These are phyloP conservation scores for Alviniconcha marisindica DNA, from an alignment of 1,140 invertebrate genomes.

Conservation along the genomic window DNA sequence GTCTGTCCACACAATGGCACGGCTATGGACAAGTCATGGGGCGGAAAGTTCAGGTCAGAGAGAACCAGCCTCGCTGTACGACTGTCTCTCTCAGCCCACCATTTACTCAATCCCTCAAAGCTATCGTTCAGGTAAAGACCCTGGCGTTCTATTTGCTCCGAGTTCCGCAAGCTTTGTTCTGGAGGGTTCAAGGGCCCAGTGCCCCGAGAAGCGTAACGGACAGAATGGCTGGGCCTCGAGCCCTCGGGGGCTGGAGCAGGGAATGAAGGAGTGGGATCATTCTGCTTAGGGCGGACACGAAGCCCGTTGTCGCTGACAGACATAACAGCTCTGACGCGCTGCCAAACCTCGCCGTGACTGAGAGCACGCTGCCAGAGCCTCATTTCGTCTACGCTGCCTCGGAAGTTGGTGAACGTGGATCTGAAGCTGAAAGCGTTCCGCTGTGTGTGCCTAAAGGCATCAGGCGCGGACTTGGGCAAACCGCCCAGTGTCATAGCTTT, in stretches of 20 bases:
- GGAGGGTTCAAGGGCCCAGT: too few relatives aligned
- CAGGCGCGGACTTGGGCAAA: slow-evolving; percentile 40
- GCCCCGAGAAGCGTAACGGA: too few relatives aligned
- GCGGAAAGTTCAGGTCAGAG: slow-evolving; percentile 38
- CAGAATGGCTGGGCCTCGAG: too few relatives aligned
- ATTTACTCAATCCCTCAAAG: slow-evolving; percentile 50
- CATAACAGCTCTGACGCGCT: background rate
- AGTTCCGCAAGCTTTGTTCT: too few relatives aligned
- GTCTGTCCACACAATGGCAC: slow-evolving; percentile 65
- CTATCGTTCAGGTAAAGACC: slow-evolving; percentile 49
- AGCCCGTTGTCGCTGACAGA: too few relatives aligned
- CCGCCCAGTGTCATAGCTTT: slow-evolving; percentile 55
- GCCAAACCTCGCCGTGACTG: background rate
- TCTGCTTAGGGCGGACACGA: too few relatives aligned
- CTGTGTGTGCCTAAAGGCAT: slow-evolving; percentile 36
- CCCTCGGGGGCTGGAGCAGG: too few relatives aligned
- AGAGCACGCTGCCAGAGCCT: slow-evolving; percentile 25
- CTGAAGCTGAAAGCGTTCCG: slow-evolving; percentile 20
- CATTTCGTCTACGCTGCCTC: slow-evolving; percentile 20
- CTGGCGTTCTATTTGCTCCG: too few relatives aligned
- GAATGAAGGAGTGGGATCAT: too few relatives aligned
- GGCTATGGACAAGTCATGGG: slow-evolving; percentile 43
- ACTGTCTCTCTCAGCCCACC: slow-evolving; percentile 35
- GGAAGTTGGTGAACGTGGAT: background rate
- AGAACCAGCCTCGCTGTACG: slow-evolving; percentile 26